A percentile compares a stretch with the other conserved stretches of the same genome.
These are phyloP conservation scores for Halcyon senegalensis DNA, from an alignment of 2,113 vertebrate species.

Conservation along the genomic window DNA sequence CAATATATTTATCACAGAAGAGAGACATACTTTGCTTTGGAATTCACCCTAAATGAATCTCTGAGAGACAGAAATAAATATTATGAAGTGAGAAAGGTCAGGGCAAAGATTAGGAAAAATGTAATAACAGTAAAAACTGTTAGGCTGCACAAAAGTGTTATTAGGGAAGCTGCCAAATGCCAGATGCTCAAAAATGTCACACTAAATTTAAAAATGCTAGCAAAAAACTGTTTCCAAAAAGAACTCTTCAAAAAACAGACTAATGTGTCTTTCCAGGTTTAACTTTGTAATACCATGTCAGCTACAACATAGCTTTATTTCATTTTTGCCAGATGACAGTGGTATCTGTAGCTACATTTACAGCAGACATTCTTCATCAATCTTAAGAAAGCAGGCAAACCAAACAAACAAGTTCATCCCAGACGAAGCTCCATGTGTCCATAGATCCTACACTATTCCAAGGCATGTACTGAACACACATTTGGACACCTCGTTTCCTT, in stretches of 20 bases:
- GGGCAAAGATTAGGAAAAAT: slow-evolving; percentile 20
- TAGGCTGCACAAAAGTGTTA: not conserved
- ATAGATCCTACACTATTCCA: not conserved
- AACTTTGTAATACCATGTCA: not conserved
- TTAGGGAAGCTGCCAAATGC: not conserved
- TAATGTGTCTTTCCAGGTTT: not conserved
- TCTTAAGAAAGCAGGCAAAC: slow-evolving; percentile 16
- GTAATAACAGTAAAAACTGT: not conserved
- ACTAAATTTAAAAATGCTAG: not conserved
- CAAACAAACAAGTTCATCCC: slow-evolving; percentile 3
- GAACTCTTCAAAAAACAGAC: not conserved
- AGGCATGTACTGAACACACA: not conserved
- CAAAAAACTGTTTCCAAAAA: not conserved
- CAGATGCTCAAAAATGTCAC: slow-evolving; percentile 12
- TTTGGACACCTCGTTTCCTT: not conserved
- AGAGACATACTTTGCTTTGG: not conserved
- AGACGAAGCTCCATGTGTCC: not conserved
- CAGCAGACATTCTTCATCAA: not conserved
- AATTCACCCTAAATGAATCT: not conserved
- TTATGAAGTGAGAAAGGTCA: slow-evolving; percentile 54
- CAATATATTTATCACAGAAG: slow-evolving; percentile 17
- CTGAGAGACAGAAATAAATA: slow-evolving; percentile 49
- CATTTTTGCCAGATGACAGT: not conserved
- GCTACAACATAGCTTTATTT: not conserved
- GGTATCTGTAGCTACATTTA: slow-evolving; percentile 10